These are phyloP conservation scores for Notolabrus celidotus DNA, from an alignment of 2,797 vertebrate genomes.

Conservation along the genomic window DNA sequence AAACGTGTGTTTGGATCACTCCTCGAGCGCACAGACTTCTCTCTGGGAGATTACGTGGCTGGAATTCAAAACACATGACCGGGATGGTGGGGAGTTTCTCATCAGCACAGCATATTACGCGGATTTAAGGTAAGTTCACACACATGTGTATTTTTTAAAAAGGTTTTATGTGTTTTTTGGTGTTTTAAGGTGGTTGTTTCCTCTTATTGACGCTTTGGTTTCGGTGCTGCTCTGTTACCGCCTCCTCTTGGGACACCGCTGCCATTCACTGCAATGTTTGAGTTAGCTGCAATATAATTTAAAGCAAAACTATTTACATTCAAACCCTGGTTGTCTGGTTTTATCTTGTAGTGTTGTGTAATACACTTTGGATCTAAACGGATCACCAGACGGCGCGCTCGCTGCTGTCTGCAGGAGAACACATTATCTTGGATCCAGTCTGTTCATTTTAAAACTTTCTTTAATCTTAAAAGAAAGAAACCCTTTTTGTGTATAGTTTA, in stretches of 20 bases:
- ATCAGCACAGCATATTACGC: neutral
- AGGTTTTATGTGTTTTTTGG: neutral
- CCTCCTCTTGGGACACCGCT: neutral
- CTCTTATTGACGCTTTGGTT: neutral
- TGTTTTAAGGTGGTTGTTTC: neutral
- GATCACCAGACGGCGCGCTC: slow-evolving; percentile 3
- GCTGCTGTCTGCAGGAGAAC: neutral
- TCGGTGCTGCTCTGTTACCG: slow-evolving; percentile 7
- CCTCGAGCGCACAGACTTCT: neutral
- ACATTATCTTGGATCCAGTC: no score
- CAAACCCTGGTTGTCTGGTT: slow-evolving; percentile 1
- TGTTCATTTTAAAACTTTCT: no score
- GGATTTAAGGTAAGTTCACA: slow-evolving; percentile 48
- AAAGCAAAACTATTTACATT: accelerated
- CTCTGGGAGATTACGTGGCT: neutral
- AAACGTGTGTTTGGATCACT: neutral
- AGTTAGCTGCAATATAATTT: neutral
- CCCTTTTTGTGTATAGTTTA: no score
- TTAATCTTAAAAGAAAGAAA: no score
- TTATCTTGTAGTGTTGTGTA: neutral
- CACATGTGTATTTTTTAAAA: neutral
- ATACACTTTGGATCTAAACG: no score
- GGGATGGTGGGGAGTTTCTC: slow-evolving; percentile 31
- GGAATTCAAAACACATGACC: neutral
- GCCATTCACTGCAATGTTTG: no score